Conservation (phyloP, 2,888 invertebrate species). For the Drosophila aldrichi region DNA sequence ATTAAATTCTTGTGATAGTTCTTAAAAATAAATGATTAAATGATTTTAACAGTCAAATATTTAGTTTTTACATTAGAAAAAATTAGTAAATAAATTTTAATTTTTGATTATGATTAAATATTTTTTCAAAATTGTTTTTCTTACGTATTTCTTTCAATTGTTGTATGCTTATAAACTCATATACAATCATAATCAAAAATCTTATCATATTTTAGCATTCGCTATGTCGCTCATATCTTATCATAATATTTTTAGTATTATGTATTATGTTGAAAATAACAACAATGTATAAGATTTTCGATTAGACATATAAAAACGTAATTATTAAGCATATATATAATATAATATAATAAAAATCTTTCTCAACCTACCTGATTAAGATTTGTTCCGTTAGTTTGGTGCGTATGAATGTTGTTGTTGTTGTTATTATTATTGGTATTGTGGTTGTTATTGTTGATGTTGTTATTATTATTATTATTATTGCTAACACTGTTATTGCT, state of each 20-base stretch:
- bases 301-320: background rate
- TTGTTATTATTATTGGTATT: slow-evolving; percentile 53
- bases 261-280: background rate
- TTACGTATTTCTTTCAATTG: background rate
- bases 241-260: background rate
- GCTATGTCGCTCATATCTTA: background rate
- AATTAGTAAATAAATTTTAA: background rate
- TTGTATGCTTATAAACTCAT: background rate
- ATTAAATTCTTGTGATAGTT: too few species aligned
- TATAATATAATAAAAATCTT: background rate
- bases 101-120: background rate
- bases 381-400: slow-evolving; percentile 56
- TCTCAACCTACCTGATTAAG: slow-evolving; percentile 66
- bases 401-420: slow-evolving; percentile 54
- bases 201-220: background rate
- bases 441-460: slow-evolving; percentile 38
- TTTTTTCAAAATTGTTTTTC: background rate
- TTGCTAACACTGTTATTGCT: slow-evolving; percentile 83
- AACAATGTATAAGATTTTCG: background rate
- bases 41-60: too few species aligned
- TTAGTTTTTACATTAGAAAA: too few species aligned
- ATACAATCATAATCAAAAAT: background rate
- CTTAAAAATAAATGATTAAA: too few species aligned
- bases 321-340: too few species aligned
- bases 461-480: slow-evolving; percentile 78